phyloP scores from a whole-genome alignment of 2,797 vertebrate species.

The Lepilemur septentrionalis region DNA sequence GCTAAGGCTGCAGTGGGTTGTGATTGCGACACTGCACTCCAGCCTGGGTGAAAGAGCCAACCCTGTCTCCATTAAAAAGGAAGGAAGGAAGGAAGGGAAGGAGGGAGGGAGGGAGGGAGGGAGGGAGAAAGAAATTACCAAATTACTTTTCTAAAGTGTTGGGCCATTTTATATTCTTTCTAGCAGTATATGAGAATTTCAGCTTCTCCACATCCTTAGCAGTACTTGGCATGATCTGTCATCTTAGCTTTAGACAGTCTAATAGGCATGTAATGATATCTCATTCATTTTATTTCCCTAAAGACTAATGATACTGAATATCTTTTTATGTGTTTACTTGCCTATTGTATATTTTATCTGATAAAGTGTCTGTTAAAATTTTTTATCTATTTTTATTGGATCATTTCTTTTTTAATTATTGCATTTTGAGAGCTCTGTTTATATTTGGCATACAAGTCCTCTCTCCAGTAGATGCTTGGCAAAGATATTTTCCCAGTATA shows the following conservation, averaged over 20 bases:
- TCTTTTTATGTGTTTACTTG: not conserved
- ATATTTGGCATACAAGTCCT: not conserved
- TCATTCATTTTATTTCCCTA: not conserved
- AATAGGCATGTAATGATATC: not conserved
- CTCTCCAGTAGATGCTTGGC: not conserved
- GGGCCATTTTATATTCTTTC: not conserved
- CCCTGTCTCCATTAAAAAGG: too few species aligned
- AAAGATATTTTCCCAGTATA: not conserved
- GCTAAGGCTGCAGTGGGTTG: too few species aligned
- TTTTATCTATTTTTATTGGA: not conserved
- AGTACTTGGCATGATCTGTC: not conserved
- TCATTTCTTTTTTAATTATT: not conserved
- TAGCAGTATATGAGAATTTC: not conserved
- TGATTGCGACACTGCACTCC: too few species aligned
- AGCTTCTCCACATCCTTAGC: not conserved
- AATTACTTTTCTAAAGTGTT: not conserved
- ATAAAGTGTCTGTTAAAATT: not conserved
- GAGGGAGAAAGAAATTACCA: not conserved
- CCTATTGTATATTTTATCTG: not conserved
- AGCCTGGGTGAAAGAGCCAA: too few species aligned
- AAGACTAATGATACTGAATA: not conserved
- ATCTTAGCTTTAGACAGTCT: not conserved
- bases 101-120: too few species aligned
- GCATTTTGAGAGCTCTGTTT: not conserved
- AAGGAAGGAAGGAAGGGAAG: too few species aligned